Conservation (phyloP, 1,140 invertebrate species). For the Drosophila rufa region DNA sequence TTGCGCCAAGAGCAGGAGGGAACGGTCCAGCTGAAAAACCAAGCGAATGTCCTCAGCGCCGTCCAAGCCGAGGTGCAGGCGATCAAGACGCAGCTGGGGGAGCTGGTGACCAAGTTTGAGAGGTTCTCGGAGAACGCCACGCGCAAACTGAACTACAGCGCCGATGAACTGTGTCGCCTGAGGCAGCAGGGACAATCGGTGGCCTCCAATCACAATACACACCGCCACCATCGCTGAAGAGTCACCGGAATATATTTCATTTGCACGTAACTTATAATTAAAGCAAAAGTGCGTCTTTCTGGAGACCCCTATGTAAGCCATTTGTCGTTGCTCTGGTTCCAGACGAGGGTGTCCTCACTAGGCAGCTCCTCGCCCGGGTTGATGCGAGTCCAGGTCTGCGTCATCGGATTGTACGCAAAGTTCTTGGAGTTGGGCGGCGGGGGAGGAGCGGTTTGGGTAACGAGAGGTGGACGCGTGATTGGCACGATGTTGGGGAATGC, state of each 20-base stretch:
- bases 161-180: slow-evolving; percentile 77
- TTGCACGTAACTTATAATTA: slow-evolving; percentile 14
- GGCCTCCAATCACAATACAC: slow-evolving; percentile 39
- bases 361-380: slow-evolving; percentile 53
- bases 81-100: slow-evolving; percentile 61
- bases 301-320: slow-evolving; percentile 57
- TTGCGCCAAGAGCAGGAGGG: slow-evolving; percentile 59
- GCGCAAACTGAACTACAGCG: slow-evolving; percentile 71
- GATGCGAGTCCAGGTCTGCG: slow-evolving; percentile 65
- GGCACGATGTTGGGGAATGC: slow-evolving; percentile 58
- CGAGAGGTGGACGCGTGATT: slow-evolving; percentile 58
- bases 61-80: slow-evolving; percentile 60
- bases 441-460: slow-evolving; percentile 66
- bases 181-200: slow-evolving; percentile 46
- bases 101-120: slow-evolving; percentile 68
- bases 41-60: slow-evolving; percentile 61
- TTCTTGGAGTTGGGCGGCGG: slow-evolving; percentile 61
- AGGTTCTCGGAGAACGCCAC: slow-evolving; percentile 68
- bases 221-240: slow-evolving; percentile 45
- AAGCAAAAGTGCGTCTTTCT: not conserved
- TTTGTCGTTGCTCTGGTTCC: slow-evolving; percentile 82
- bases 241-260: slow-evolving; percentile 7
- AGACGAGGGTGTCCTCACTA: slow-evolving; percentile 57
- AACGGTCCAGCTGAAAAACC: slow-evolving; percentile 62
- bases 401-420: slow-evolving; percentile 66